A percentile compares a stretch with the other conserved stretches of the same genome.
phyloP scores from a whole-genome alignment of 2,797 vertebrate genomes.

The Tachyglossus aculeatus region DNA sequence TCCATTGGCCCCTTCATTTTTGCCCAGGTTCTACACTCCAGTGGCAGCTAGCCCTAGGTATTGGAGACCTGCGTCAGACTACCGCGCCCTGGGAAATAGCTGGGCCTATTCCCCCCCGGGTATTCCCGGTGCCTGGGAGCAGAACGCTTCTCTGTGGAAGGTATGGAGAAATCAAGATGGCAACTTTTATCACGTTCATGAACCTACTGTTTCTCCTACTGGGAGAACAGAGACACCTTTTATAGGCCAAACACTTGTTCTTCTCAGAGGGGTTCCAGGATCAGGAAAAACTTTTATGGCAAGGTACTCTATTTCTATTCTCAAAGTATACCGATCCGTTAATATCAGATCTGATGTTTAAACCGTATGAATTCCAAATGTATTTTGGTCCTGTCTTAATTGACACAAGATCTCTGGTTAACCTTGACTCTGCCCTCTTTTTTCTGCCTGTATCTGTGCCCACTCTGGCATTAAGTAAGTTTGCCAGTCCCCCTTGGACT shows the following conservation, averaged over 20 bases:
- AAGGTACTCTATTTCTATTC: constrained; percentile 79
- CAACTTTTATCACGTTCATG: constrained; percentile 63
- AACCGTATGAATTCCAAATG: too few species aligned
- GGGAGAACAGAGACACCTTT: constrained; percentile 75
- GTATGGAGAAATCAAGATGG: constrained; percentile 66
- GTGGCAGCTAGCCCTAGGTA: constrained; percentile 73
- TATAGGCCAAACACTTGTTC: constrained; percentile 86
- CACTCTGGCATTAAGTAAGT: too few species aligned
- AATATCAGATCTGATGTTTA: too few species aligned
- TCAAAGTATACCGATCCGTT: background rate
- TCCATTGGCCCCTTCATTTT: constrained; percentile 79
- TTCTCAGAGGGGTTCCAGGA: constrained; percentile 95
- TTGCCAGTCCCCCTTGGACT: too few species aligned
- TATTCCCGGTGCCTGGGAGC: constrained; percentile 71
- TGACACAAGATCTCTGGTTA: too few species aligned
- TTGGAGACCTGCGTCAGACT: constrained; percentile 71
- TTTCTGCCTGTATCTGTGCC: too few species aligned
- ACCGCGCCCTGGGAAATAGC: constrained; percentile 48
- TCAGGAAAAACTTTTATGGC: constrained; percentile 95
- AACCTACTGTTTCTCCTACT: constrained; percentile 60
- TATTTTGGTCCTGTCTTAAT: too few species aligned
- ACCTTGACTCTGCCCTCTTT: too few species aligned
- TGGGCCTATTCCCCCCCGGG: constrained; percentile 74
- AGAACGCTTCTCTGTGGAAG: constrained; percentile 56
- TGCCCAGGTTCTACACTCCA: constrained; percentile 85